Base-by-base conservation (phyloP, 2,113 vertebrate species). In the Cyphomyrus discorhynchus region DNA sequence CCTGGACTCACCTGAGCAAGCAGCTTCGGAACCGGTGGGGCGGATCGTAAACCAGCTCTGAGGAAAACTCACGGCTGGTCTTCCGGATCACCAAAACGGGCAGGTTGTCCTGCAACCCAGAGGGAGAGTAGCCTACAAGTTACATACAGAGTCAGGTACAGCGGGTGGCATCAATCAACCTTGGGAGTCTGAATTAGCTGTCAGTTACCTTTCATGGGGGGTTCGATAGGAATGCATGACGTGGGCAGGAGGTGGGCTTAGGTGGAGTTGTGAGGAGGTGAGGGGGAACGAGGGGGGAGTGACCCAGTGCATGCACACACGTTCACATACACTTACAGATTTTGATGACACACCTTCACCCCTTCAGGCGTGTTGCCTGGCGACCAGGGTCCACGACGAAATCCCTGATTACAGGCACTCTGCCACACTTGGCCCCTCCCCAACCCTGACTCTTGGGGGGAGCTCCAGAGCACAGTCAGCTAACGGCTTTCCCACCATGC, bases 161-260 rank as follows among this genome's bases (percentile, higher is more conserved):
- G 93, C 93, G 94, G 95, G 93, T 95, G 89, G 91, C 94, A 95
- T 96, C 50, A 95, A 96, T 96, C 93, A 94, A 91, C 91, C 94
- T 94, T 93, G 93, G 92, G 94, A 93, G 94, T 94, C 96, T 94
- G 94, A 95, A 95, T 93, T 93, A 90, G 93, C 94, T 95, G 94
- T 95, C 94, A 95, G 95, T 95, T 95, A 92, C 92, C 93, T 95
- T 95, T 96, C 95, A 96, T 93, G 93, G 92, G 91, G 91, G 82
- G 92, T 94, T 96, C 95, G 95, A 96, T 95, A 94, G 93, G 93
- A 94, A 95, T 95, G 93, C 94, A 94, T 95, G 93, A 94, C 90
- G 19, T 92, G 94, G 90, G 91, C 93, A 95, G 94, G 93, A 91
- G 77, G 90, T 91, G 89, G 92, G 90, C 92, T 93, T 94, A 91